Evolutionary conservation across 2,113 vertebrate genomes (phyloP), one percentile per base, ranked within the genome.

Genomic region (Lethenteron reissneri): DNA sequence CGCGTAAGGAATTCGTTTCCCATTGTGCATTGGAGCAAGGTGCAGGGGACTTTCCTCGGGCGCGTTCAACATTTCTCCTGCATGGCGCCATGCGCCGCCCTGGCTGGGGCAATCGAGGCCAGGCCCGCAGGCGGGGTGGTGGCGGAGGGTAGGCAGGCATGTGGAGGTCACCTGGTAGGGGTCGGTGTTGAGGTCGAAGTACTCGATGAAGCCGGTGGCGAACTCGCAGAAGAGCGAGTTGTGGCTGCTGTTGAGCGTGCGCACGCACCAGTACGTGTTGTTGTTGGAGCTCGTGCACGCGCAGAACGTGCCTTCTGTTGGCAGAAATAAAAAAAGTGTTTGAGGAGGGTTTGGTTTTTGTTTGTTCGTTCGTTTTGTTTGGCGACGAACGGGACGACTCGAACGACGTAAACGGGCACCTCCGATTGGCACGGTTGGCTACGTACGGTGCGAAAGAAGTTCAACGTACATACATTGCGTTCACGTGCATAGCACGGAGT

Each of bases 131-230:
- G 41, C 41, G 41, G 41, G 41, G 41, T 7, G 41, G 62, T 71
- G 56, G 4, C 10, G 8, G 6, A 69, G 15, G 71, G 62, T 12
- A 10, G 11, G 70, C 12, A 14, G 10, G 41, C 41, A 41, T 41
- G 41, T 41, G 41, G 41, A 41, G 41, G 41, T 68, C 21, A 68
- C 64, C 64, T 68, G 64, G 11, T 68, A 68, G 64, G 64, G 64
- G 64, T 68, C 64, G 21, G 64, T 17, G 64, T 68, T 68, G n/a
- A 68, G 64, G 64, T 68, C 64, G 64, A 68, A 68, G 64, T 68
- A 68, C 64, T 68, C 64, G 64, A 68, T 68, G 64, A 68, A 68
- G n/a, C 64, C 64, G n/a, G 64, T 68, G 64, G 64, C 64, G 64
- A 68, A 68, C 21, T 68, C 64, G 21, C 64, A 68, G 21, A 68